Conservation (phyloP, 2,113 vertebrate genomes). For the Cettia cetti region DNA sequence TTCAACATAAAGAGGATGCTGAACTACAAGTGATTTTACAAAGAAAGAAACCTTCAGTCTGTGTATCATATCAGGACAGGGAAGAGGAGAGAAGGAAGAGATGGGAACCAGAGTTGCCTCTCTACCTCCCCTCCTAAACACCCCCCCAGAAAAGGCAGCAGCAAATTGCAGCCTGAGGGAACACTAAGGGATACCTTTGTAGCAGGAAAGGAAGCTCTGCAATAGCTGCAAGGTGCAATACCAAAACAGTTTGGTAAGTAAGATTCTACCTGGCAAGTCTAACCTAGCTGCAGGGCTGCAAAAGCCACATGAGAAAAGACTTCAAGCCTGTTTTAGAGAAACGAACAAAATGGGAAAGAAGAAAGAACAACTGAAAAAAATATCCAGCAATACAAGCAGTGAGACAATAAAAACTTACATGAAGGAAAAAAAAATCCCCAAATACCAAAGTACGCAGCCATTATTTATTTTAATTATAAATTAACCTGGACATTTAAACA, state of each 20-base stretch:
- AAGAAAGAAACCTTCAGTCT: not conserved
- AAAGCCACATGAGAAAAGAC: not conserved
- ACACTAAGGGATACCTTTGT: not conserved
- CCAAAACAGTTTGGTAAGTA: not conserved
- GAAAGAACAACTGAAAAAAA: not conserved
- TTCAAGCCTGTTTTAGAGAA: not conserved
- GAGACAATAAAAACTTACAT: not conserved
- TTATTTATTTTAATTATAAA: not conserved
- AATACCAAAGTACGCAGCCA: not conserved
- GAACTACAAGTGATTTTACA: not conserved
- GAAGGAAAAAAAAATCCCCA: no score
- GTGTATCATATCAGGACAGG: not conserved
- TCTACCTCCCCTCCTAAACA: not conserved
- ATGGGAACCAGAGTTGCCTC: not conserved
- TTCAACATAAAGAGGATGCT: not conserved
- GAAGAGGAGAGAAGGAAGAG: not conserved
- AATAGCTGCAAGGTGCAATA: not conserved
- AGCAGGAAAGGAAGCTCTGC: not conserved
- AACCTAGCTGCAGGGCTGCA: not conserved
- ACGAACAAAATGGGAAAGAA: not conserved
- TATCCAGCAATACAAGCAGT: not conserved
- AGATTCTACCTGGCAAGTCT: not conserved
- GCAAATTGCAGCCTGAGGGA: not conserved
- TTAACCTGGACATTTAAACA: not conserved
- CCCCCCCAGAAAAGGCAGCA: not conserved